A percentile compares a stretch with the other conserved stretches of the same genome.
phyloP scores from a whole-genome alignment of 2,888 invertebrate species.

The Epsilonema sp. region DNA sequence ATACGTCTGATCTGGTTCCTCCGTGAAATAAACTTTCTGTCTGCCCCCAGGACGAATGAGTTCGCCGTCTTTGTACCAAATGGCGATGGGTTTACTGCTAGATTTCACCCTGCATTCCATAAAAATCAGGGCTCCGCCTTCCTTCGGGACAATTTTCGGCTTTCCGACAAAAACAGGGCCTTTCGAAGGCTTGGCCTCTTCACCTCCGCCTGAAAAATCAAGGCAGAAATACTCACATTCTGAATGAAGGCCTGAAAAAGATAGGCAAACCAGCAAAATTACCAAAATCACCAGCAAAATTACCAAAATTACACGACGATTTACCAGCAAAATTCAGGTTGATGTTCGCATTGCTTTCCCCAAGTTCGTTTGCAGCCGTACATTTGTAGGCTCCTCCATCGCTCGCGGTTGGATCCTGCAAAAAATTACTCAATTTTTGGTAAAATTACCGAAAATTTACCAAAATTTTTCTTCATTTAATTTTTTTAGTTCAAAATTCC shows the following conservation, averaged over 20 bases:
- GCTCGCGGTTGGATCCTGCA: constrained; percentile 64
- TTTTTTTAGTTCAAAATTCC: no score
- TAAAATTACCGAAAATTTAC: background rate
- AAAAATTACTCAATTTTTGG: constrained; percentile 1
- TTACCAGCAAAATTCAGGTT: constrained; percentile 94
- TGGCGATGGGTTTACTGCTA: constrained; percentile 69
- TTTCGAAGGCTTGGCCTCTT: constrained; percentile 29
- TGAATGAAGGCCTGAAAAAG: no score
- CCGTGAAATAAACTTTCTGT: constrained; percentile 22
- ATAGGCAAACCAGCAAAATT: no score
- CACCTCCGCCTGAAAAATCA: constrained; percentile 44
- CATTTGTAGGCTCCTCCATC: constrained; percentile 98
- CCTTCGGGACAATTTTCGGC: constrained; percentile 95
- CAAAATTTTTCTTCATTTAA: background rate
- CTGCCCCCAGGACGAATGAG: constrained; percentile 21
- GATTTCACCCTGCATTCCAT: constrained; percentile 81
- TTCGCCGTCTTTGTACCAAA: constrained; percentile 48
- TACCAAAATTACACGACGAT: no score
- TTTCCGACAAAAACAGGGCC: constrained; percentile 83
- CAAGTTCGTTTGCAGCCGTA: constrained; percentile 91
- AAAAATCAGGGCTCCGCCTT: constrained; percentile 80
- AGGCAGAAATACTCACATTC: no score
- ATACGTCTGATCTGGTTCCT: constrained; percentile 26
- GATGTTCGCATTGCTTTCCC: constrained; percentile 99
- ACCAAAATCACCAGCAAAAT: no score